Conservation (phyloP, 1,140 invertebrate species). For the Doryteuthis pealeii region DNA sequence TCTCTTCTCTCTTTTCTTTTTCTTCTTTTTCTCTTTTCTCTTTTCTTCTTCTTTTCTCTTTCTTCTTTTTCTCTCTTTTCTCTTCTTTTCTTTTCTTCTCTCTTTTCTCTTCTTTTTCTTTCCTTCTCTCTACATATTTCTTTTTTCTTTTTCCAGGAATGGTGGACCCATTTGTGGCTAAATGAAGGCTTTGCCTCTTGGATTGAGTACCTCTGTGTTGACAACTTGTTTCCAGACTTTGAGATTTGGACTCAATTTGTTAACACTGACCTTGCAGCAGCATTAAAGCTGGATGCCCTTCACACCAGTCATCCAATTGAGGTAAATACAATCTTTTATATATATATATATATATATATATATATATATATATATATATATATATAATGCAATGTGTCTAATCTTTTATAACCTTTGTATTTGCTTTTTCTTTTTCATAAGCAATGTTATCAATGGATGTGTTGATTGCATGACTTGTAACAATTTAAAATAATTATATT, state of each 20-base stretch:
- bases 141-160: slow-evolving; percentile 47
- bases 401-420: neutral
- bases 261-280: slow-evolving; percentile 51
- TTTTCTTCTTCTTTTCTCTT: no score
- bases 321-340: slow-evolving; percentile 35
- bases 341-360: no score
- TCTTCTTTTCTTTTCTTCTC: no score
- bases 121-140: neutral
- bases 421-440: neutral
- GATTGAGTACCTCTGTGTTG: slow-evolving; percentile 63
- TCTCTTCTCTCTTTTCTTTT: no score
- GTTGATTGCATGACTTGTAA: no score
- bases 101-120: no score
- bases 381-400: neutral
- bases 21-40: no score
- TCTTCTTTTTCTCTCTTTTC: no score
- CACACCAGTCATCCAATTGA: slow-evolving; percentile 62
- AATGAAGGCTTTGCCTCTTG: slow-evolving; percentile 62
- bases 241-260: slow-evolving; percentile 64
- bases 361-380: no score
- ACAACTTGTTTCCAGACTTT: slow-evolving; percentile 62
- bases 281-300: slow-evolving; percentile 59
- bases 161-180: slow-evolving; percentile 61
- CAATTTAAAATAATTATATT: no score
- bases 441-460: no score